These are phyloP conservation scores for Eupsilia transversa DNA, from an alignment of 2,888 invertebrate species.

Conservation along the genomic window DNA sequence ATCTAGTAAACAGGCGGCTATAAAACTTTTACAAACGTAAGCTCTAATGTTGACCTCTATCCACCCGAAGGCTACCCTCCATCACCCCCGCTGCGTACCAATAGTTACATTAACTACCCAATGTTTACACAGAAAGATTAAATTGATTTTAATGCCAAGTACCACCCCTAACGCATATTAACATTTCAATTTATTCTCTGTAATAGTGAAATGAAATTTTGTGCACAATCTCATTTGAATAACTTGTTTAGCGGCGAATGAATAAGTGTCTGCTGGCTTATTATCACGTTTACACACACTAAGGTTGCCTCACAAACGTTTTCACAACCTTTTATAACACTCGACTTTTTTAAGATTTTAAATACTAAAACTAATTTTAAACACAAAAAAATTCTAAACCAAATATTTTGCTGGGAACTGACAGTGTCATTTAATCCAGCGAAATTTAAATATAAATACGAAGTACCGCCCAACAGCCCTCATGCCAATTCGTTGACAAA, in stretches of 20 bases:
- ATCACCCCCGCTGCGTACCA: slow-evolving; percentile 15
- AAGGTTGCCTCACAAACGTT: slow-evolving; percentile 37
- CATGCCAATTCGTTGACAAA: slow-evolving; percentile 37
- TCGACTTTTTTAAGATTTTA: slow-evolving; percentile 14
- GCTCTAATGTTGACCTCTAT: slow-evolving; percentile 26
- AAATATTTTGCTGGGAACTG: slow-evolving; percentile 20
- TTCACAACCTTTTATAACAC: slow-evolving; percentile 14
- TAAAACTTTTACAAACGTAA: slow-evolving; percentile 48
- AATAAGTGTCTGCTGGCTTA: slow-evolving; percentile 64
- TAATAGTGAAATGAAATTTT: slow-evolving; percentile 64
- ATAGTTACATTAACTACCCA: slow-evolving; percentile 33
- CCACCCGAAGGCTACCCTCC: slow-evolving; percentile 7
- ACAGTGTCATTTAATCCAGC: slow-evolving; percentile 23
- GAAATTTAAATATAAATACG: slow-evolving; percentile 37
- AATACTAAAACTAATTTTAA: background rate
- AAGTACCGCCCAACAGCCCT: slow-evolving; percentile 16
- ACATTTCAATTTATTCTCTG: slow-evolving; percentile 69
- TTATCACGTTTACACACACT: slow-evolving; percentile 49
- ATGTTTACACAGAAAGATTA: slow-evolving; percentile 35
- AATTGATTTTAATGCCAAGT: slow-evolving; percentile 36
- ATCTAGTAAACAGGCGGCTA: slow-evolving; percentile 42
- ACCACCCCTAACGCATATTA: slow-evolving; percentile 63
- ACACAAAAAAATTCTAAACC: slow-evolving; percentile 15
- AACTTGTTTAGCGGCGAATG: slow-evolving; percentile 68
- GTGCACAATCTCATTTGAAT: slow-evolving; percentile 69